Base-by-base conservation (phyloP, 2,888 invertebrate species). In the Cantharis rufa region DNA sequence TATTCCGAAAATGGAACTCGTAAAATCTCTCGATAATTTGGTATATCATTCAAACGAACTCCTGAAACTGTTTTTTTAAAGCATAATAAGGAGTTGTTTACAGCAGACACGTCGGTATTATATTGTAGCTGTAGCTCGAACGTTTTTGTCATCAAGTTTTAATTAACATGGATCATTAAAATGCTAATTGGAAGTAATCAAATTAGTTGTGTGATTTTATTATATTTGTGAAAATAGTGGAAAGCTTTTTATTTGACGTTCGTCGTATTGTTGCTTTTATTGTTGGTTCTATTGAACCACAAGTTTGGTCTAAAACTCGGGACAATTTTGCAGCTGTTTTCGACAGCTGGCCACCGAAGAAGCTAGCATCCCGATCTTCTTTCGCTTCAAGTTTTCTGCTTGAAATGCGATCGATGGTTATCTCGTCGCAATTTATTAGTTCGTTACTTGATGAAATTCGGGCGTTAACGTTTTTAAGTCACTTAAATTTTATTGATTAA, bases 321-420 rank as follows among this genome's bases (percentile, higher is more conserved):
- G 21, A n/a, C 24, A 24, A 64, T 64, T 62, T 75, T 70, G 77
- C 81, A 80, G 81, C 80, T 80, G 81, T 80, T 72, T 74, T 74
- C 79, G 80, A 80, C 83, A 83, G 83, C 82, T 83, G 83, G 83
- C 76, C 64, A 74, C 75, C 81, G 81, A 74, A 81, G 79, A 80
- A 82, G 76, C 74, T 78, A 24, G 77, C 79, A 79, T 80, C 79
- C 73, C 78, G 78, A 77, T 82, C 80, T 82, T 82, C 80, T 79
- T 80, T 79, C 70, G 80, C 74, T 79, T 73, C 18, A 13, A 71
- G 16, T 77, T 82, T 83, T 82, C 81, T 80, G 80, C 82, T 78
- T 80, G 81, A 79, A 71, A 80, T 80, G 78, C 73, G 71, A 75
- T 78, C 80, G 80, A 81, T 81, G 79, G 72, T 75, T 81, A 74